A percentile compares a stretch with the other conserved stretches of the same genome.
phyloP scores from a whole-genome alignment of 2,797 vertebrate species.

The Phaenicophaeus curvirostris region DNA sequence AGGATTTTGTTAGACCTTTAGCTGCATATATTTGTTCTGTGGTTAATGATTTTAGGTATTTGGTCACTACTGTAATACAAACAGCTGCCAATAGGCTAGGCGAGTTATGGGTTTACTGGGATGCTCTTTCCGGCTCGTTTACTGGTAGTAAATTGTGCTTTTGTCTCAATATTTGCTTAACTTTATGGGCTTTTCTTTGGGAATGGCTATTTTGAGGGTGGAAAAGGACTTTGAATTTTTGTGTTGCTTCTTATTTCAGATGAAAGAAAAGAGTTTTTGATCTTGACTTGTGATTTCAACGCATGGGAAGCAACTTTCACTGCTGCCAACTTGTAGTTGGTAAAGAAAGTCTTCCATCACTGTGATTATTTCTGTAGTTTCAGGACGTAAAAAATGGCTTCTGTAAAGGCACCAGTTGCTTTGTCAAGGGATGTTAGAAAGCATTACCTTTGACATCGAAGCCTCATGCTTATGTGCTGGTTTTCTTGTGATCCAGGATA shows the following conservation, averaged over 20 bases:
- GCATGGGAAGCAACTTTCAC: not conserved
- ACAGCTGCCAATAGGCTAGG: not conserved
- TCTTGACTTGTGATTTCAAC: not conserved
- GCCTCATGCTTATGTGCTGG: rapidly evolving
- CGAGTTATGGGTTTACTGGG: not conserved
- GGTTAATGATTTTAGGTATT: not conserved
- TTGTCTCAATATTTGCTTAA: not conserved
- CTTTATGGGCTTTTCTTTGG: not conserved
- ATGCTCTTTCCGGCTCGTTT: not conserved
- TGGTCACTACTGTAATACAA: not conserved
- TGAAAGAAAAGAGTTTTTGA: not conserved
- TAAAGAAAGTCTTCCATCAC: not conserved
- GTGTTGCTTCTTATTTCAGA: not conserved
- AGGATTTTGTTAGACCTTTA: not conserved
- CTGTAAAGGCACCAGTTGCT: not conserved
- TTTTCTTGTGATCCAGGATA: not conserved
- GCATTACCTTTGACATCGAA: not conserved
- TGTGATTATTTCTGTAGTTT: not conserved
- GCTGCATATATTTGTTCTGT: not conserved
- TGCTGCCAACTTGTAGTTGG: no score
- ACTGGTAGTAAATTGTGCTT: not conserved
- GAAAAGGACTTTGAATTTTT: not conserved
- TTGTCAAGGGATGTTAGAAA: not conserved
- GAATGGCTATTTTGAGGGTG: not conserved
- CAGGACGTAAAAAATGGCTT: not conserved